Evolutionary conservation across 2,797 vertebrate genomes (phyloP).

Genomic region (Characodon lateralis): DNA sequence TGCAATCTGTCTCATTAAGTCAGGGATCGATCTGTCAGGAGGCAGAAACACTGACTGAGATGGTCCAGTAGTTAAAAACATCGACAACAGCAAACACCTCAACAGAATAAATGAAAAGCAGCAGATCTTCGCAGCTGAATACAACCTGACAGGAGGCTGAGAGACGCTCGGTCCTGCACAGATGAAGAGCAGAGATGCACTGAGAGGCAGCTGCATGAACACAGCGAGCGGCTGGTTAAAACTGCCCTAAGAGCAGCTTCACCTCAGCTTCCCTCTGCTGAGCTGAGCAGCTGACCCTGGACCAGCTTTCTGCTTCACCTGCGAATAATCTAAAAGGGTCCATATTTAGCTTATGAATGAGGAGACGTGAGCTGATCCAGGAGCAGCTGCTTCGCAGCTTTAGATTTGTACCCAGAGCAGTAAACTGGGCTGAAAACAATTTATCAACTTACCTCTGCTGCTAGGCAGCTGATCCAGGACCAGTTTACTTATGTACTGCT

Average conservation of each 20-base stretch:
- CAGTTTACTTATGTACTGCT: not conserved
- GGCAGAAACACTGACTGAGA: not conserved
- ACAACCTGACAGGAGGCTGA: slow-evolving; percentile 70
- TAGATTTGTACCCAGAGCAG: not conserved
- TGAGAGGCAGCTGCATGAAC: slow-evolving; percentile 22
- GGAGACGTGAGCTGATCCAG: not conserved
- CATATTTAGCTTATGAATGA: not conserved
- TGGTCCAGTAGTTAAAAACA: slow-evolving; percentile 18
- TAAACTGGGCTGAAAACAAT: slow-evolving; percentile 29
- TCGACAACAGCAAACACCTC: not conserved
- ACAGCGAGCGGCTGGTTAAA: slow-evolving; percentile 16
- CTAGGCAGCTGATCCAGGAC: not conserved
- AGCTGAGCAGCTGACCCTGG: slow-evolving; percentile 14
- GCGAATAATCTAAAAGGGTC: slow-evolving; percentile 1
- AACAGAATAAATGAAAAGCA: not conserved
- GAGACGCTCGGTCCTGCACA: slow-evolving; percentile 24
- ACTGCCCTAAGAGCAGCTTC: not conserved
- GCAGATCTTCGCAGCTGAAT: slow-evolving; percentile 34
- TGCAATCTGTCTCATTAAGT: not conserved
- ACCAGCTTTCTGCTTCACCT: slow-evolving; percentile 9
- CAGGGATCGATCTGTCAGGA: not conserved
- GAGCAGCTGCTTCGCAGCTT: not conserved
- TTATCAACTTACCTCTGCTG: not conserved
- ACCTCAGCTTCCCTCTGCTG: not conserved
- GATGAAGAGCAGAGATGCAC: slow-evolving; percentile 26